Percentiles rank a stretch among this genome's conserved stretches.
These are phyloP conservation scores for Tanytarsus gracilentus DNA, from an alignment of 2,888 invertebrate genomes.

Conservation along the genomic window DNA sequence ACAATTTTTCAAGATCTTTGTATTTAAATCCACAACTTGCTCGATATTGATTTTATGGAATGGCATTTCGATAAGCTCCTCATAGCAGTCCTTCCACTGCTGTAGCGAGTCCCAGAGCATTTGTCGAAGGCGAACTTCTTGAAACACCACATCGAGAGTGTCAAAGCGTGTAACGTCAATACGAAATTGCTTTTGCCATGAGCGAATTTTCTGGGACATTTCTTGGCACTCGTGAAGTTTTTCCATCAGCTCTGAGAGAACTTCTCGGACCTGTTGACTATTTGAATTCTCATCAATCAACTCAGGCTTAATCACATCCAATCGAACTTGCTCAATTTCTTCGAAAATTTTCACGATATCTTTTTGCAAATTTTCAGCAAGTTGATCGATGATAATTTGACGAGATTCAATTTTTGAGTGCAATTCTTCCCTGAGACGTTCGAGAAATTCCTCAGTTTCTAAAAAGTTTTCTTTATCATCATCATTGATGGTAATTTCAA, in stretches of 20 bases:
- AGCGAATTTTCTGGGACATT: conserved; percentile 64
- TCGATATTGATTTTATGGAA: conserved; percentile 55
- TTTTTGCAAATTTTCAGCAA: conserved; percentile 64
- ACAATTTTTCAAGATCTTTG: conserved; percentile 60
- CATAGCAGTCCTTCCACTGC: conserved; percentile 60
- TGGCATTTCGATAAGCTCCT: conserved; percentile 52
- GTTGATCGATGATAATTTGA: conserved; percentile 56
- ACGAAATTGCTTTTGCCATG: conserved; percentile 77
- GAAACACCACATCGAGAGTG: conserved; percentile 67
- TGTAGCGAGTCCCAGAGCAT: conserved; percentile 70
- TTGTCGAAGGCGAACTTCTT: conserved; percentile 69
- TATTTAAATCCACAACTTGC: conserved; percentile 57
- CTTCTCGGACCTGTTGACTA: conserved; percentile 53
- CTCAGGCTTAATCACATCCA: conserved; percentile 50
- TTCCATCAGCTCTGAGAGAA: conserved; percentile 54
- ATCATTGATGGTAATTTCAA: conserved; percentile 58
- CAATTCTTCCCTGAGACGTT: conserved; percentile 54
- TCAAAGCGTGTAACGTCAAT: conserved; percentile 77
- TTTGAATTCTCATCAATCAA: conserved; percentile 52
- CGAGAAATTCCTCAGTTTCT: conserved; percentile 40
- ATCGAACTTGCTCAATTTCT: conserved; percentile 62
- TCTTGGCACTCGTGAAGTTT: conserved; percentile 55
- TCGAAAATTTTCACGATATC: conserved; percentile 66
- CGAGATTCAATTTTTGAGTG: conserved; percentile 61
- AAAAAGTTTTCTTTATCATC: conserved; percentile 51